A percentile compares a stretch with the other conserved stretches of the same genome.
These are phyloP conservation scores for Resseliella maxima DNA, from an alignment of 2,888 invertebrate species.

Conservation along the genomic window DNA sequence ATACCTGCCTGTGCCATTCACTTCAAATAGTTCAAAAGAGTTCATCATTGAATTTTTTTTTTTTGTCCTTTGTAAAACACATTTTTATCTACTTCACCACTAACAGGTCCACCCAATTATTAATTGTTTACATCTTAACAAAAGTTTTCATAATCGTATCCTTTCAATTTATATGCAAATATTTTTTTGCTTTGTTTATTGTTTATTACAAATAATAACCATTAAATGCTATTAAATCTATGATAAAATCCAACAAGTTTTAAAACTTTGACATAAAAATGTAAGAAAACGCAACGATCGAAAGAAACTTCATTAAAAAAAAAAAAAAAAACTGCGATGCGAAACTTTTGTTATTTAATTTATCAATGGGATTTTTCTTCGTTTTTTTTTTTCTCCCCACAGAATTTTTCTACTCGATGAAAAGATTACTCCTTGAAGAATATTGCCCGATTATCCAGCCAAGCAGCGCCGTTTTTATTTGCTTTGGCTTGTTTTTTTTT, in stretches of 20 bases:
- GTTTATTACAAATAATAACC: neutral
- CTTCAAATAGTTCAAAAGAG: neutral
- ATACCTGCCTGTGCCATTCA: neutral
- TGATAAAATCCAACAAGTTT: neutral
- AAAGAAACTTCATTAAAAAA: neutral
- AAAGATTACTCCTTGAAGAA: neutral
- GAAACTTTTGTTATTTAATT: neutral
- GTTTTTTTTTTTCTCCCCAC: neutral
- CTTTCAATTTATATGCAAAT: conserved; percentile 30
- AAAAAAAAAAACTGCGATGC: neutral
- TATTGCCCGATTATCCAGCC: neutral
- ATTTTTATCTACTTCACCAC: neutral
- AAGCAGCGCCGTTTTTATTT: neutral
- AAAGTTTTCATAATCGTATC: neutral
- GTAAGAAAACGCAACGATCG: neutral
- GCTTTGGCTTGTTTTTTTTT: neutral
- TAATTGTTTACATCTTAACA: neutral
- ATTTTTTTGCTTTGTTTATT: neutral
- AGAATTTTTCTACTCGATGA: neutral
- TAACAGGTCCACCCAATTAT: neutral
- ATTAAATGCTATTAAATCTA: neutral
- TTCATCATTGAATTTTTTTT: neutral
- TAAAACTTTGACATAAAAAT: neutral
- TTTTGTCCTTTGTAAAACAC: too few relatives aligned
- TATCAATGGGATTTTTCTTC: neutral